Base-by-base conservation (phyloP, 2,113 vertebrate genomes). In the Phylloscopus whistleri region DNA sequence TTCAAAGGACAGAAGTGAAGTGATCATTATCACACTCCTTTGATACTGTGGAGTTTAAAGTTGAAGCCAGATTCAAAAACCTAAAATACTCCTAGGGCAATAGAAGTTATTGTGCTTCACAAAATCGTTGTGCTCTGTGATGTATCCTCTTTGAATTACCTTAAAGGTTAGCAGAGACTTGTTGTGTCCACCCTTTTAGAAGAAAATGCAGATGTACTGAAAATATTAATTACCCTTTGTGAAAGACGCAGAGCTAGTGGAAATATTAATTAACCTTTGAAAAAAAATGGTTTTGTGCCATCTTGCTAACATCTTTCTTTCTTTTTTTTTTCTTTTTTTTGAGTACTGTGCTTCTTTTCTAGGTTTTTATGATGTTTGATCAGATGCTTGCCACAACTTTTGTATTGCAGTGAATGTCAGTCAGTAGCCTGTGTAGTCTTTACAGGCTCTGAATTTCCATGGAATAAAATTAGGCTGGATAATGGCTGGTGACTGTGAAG, bases 191-290 rank as follows among this genome's bases (percentile, higher is more conserved):
- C 11, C 8, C 21, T 84, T 80, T 43, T 17, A 67, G 23, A 84
- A 8, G 28, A 58, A 80, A 52, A 86, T 44, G 27, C 30, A 51
- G 26, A 58, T 73, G 27, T 58, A 27, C 35, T 64, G 53, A 73
- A 87, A 90, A n/a, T 64, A 56, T 41, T 90, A 70, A 78, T 78
- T 87, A 62, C 43, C 11, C 35, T 77, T 58, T 51, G 20, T 33
- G 37, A 28, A 90, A 68, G 56, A 73, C 72, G 72, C 19, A 88
- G 48, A 64, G 51, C 18, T 87, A 35, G 21, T 16, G 33, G 80
- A 84, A 96, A 63, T 84, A 55, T 66, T 94, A 53, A 79, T 90
- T 90, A 93, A 73, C 68, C 68, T 92, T 90, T 51, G 12, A 17
- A 46, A 80, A 80, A 67, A 86, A 70, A 44, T 2, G 6, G 2